A percentile compares a stretch with the other conserved stretches of the same genome.
Evolutionary conservation across 2,797 vertebrate species (phyloP).

Genomic region (Gadopsis marmoratus): DNA sequence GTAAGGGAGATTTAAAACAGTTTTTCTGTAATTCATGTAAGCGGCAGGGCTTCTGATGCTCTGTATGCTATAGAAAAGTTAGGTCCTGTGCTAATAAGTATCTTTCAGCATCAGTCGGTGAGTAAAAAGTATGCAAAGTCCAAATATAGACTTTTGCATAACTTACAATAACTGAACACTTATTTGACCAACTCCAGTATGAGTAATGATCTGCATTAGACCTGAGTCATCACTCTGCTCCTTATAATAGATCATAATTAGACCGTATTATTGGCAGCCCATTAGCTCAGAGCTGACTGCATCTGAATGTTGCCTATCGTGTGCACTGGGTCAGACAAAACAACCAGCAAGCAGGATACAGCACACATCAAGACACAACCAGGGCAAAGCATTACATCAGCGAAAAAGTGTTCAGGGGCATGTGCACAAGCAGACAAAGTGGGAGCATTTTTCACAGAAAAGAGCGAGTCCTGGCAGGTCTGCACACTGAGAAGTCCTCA

Average conservation of each 20-base stretch:
- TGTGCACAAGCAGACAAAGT: slow-evolving; percentile 17
- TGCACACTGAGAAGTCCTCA: slow-evolving; percentile 14
- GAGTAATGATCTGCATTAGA: background rate
- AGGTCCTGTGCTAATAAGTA: background rate
- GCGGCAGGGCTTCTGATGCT: background rate
- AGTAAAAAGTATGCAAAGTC: background rate
- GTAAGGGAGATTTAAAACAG: background rate
- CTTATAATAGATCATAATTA: too few relatives aligned
- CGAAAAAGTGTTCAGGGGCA: slow-evolving; percentile 39
- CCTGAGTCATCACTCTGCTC: background rate
- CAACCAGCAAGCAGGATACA: slow-evolving; percentile 1
- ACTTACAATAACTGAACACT: background rate
- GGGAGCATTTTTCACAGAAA: slow-evolving; percentile 59
- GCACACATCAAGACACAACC: slow-evolving; percentile 36
- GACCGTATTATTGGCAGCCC: background rate
- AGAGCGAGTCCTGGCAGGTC: slow-evolving; percentile 65
- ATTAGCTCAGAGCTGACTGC: background rate
- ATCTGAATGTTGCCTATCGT: background rate
- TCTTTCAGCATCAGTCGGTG: background rate
- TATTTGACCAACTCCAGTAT: background rate
- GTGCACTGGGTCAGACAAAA: background rate
- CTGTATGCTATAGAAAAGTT: background rate
- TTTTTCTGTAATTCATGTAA: background rate
- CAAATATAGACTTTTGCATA: background rate
- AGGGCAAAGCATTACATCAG: slow-evolving; percentile 56